Percentiles rank a stretch among this genome's conserved stretches.
Evolutionary conservation across 2,888 invertebrate genomes (phyloP).

Genomic region (Mesoligia furuncula): DNA sequence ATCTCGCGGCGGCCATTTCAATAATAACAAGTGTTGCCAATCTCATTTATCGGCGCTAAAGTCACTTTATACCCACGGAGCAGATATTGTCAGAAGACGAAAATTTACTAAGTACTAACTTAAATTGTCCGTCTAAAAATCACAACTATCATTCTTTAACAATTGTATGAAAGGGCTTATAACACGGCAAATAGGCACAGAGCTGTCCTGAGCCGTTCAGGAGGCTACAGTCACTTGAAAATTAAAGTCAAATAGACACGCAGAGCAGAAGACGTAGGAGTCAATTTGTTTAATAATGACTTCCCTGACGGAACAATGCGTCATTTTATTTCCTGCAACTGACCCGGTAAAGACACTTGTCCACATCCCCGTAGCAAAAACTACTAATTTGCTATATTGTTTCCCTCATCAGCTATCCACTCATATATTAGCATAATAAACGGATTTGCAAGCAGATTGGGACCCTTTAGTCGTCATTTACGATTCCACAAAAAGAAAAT

Average conservation of each 20-base stretch:
- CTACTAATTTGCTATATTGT: background rate
- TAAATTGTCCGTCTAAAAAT: background rate
- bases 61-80: background rate
- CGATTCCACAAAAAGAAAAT: constrained; percentile 20
- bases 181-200: too few relatives aligned
- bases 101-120: too few relatives aligned
- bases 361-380: too few relatives aligned
- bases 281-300: too few relatives aligned
- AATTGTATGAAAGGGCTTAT: background rate
- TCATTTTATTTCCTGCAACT: background rate
- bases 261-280: background rate
- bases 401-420: constrained; percentile 7
- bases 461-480: constrained; percentile 14
- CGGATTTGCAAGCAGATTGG: constrained; percentile 8
- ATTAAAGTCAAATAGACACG: background rate
- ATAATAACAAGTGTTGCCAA: constrained; percentile 55
- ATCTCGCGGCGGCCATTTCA: constrained; percentile 32
- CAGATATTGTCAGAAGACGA: background rate
- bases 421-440: constrained; percentile 28
- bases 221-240: too few relatives aligned
- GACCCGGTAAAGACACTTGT: background rate
- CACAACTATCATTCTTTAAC: background rate
- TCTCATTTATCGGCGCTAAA: constrained; percentile 43
- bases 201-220: background rate
- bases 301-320: too few relatives aligned